Percentiles rank a stretch among this genome's conserved stretches.
Conservation (phyloP, 2,797 vertebrate species). For the Lutjanus argentimaculatus region DNA sequence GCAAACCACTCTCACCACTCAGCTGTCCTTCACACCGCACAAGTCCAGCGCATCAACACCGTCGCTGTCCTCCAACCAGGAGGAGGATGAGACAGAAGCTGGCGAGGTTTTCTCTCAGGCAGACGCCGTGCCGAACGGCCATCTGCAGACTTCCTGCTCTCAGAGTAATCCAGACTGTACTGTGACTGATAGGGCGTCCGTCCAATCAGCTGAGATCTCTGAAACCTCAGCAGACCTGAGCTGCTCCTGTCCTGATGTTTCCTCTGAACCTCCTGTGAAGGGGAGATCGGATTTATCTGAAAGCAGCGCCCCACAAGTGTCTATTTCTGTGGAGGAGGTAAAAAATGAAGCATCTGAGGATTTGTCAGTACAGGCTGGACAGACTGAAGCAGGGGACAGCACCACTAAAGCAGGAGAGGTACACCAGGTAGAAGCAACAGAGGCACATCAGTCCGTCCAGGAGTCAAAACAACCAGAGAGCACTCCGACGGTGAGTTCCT, state of each 20-base stretch:
- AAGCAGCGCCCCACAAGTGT: constrained; percentile 4
- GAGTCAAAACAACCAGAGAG: constrained; percentile 51
- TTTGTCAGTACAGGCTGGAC: constrained; percentile 18
- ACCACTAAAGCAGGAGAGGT: constrained; percentile 37
- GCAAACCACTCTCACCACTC: constrained; percentile 88
- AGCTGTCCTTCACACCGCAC: constrained; percentile 90
- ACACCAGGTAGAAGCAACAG: constrained; percentile 25
- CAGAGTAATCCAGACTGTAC: constrained; percentile 87
- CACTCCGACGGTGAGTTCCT: constrained; percentile 54
- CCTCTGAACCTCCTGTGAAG: constrained; percentile 27
- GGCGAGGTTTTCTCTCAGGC: constrained; percentile 75
- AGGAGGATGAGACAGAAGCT: constrained; percentile 80
- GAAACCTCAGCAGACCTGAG: constrained; percentile 66
- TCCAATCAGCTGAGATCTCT: constrained; percentile 73
- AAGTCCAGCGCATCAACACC: constrained; percentile 84
- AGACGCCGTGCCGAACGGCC: constrained; percentile 88
- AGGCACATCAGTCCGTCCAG: constrained; percentile 30
- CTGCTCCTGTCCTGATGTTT: constrained; percentile 65
- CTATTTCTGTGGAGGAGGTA: constrained; percentile 38
- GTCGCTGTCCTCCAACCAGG: constrained; percentile 80
- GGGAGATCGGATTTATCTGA: constrained; percentile 38
- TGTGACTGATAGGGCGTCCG: constrained; percentile 66
- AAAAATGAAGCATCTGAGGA: constrained; percentile 26
- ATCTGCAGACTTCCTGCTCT: constrained; percentile 88
- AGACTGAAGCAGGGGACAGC: constrained; percentile 41